Conservation (phyloP, 2,113 vertebrate genomes). For the Callionymus lyra region DNA sequence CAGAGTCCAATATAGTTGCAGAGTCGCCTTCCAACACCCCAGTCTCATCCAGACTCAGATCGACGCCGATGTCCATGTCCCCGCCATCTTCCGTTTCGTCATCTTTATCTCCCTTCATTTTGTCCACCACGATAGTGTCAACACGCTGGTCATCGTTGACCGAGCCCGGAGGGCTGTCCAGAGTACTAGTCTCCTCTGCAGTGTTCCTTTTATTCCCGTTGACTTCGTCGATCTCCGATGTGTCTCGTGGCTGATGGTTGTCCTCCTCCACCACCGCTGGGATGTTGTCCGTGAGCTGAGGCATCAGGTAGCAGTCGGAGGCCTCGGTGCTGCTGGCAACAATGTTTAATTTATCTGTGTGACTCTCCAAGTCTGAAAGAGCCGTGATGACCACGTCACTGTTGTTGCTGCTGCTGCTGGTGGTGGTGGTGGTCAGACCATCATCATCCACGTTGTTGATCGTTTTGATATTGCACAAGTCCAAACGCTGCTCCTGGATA, state of each 20-base stretch:
- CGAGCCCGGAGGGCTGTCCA: conserved; percentile 29
- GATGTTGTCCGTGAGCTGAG: conserved; percentile 53
- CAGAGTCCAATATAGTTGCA: conserved; percentile 16
- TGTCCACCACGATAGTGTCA: conserved; percentile 16
- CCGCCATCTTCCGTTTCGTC: conserved; percentile 37
- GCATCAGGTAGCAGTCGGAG: conserved; percentile 40
- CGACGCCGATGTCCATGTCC: conserved; percentile 70
- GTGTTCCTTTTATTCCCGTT: conserved; percentile 54
- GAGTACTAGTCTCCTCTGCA: conserved; percentile 15
- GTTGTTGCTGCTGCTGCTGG: no score
- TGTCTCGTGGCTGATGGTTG: conserved; percentile 38
- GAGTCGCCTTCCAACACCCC: conserved; percentile 59
- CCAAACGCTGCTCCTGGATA: conserved; percentile 62
- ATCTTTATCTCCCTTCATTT: conserved; percentile 36
- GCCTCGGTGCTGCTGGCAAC: conserved; percentile 37
- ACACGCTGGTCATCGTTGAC: conserved; percentile 36
- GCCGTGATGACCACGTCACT: conserved; percentile 57
- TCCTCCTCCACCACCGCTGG: conserved; percentile 37
- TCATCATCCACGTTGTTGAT: conserved; percentile 45
- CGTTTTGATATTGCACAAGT: conserved; percentile 66
- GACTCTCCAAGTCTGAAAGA: conserved; percentile 54
- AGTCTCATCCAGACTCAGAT: conserved; percentile 66
- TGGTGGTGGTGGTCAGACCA: conserved; percentile 39
- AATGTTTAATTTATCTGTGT: conserved; percentile 38
- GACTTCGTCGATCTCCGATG: conserved; percentile 53